Evolutionary conservation across 2,113 vertebrate genomes (phyloP).

Genomic region (Sturnira hondurensis): DNA sequence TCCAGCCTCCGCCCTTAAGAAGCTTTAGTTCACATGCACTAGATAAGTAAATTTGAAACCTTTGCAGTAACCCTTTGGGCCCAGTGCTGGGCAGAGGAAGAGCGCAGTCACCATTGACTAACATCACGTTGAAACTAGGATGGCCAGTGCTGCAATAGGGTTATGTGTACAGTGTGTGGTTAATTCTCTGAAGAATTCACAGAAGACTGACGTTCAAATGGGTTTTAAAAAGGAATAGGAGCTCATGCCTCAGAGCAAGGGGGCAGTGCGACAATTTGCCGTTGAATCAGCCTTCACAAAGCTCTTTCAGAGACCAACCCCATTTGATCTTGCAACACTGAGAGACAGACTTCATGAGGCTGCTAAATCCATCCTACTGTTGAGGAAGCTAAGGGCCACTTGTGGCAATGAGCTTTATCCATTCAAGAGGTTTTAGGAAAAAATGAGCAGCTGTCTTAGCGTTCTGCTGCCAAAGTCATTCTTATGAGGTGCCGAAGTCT

Average conservation of each 20-base stretch:
- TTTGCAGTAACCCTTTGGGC: not conserved
- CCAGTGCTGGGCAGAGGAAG: not conserved
- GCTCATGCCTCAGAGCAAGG: not conserved
- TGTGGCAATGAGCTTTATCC: not conserved
- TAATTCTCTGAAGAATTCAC: not conserved
- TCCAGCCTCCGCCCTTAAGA: not conserved
- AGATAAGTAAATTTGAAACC: not conserved
- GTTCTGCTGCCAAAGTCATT: not conserved
- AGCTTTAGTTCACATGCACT: not conserved
- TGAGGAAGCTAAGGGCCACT: not conserved
- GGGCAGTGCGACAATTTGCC: not conserved
- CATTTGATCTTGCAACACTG: not conserved
- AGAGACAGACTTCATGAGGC: not conserved
- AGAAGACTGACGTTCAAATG: not conserved
- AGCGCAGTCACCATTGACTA: not conserved
- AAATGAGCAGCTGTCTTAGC: not conserved
- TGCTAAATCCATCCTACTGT: not conserved
- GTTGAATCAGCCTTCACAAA: not conserved
- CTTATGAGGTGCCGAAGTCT: not conserved
- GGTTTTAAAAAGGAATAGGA: not conserved
- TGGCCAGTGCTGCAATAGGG: not conserved
- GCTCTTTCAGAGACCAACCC: not conserved
- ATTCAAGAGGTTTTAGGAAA: not conserved
- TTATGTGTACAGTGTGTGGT: not conserved
- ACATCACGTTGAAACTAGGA: not conserved